Conservation (phyloP, 2,888 invertebrate species). For the Pachycephus smyrnensis region DNA sequence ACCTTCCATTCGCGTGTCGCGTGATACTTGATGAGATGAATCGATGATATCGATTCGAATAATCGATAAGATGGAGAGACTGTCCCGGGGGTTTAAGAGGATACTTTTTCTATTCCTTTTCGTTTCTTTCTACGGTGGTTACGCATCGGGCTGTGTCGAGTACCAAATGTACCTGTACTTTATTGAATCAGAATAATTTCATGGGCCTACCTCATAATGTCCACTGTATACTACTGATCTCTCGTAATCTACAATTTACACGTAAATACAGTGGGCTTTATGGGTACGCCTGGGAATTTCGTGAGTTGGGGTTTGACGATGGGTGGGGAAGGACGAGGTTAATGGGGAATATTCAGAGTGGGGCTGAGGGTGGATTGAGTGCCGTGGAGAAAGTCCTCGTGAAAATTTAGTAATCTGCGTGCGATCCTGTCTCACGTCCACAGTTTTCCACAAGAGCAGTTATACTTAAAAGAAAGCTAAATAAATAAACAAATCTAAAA, state of each 20-base stretch:
- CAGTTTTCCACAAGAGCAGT: conserved; percentile 40
- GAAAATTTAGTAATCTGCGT: neutral
- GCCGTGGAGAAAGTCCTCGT: neutral
- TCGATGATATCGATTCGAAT: neutral
- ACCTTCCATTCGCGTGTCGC: neutral
- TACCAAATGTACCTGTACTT: conserved; percentile 50
- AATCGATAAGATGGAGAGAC: neutral
- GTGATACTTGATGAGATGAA: neutral
- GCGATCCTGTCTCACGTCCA: conserved; percentile 18
- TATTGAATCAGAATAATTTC: conserved; percentile 41
- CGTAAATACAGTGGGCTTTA: conserved; percentile 41
- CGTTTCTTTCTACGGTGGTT: neutral
- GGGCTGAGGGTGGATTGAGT: neutral
- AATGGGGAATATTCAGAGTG: neutral
- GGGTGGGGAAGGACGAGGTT: neutral
- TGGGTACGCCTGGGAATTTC: conserved; percentile 10
- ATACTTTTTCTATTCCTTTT: neutral
- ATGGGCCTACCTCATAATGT: conserved; percentile 30
- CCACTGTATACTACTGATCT: conserved; percentile 47
- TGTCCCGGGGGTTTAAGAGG: neutral
- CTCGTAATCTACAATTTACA: conserved; percentile 36
- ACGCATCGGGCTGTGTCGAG: neutral
- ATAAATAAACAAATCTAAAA: conserved; percentile 36
- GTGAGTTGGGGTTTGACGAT: neutral
- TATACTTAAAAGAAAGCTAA: conserved; percentile 45